Percentiles rank a stretch among this genome's conserved stretches.
phyloP scores from a whole-genome alignment of 92 coral and sea anemone species.

The Phenganax marumi region DNA sequence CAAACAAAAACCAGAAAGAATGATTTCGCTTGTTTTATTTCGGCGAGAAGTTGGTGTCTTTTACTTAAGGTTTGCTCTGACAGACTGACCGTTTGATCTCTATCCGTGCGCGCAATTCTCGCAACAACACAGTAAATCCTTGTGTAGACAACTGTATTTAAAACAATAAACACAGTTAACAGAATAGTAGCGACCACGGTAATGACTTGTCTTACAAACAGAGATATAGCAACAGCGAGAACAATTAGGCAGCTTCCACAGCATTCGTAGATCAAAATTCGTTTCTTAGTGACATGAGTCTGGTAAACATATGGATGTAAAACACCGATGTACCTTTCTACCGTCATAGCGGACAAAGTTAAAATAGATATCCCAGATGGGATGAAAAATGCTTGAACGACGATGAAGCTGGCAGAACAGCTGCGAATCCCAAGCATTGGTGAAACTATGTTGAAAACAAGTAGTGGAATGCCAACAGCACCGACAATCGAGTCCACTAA shows the following conservation, averaged over 20 bases:
- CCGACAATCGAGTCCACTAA: slow-evolving; percentile 7
- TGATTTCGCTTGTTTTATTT: slow-evolving; percentile 15
- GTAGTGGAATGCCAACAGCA: neutral
- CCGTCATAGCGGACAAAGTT: slow-evolving; percentile 13
- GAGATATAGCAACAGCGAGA: neutral
- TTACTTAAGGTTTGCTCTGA: neutral
- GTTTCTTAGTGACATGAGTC: neutral
- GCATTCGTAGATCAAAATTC: slow-evolving; percentile 18
- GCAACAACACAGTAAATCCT: neutral
- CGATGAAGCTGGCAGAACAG: neutral
- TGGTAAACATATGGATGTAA: slow-evolving; percentile 17
- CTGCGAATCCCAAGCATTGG: neutral
- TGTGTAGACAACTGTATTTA: slow-evolving; percentile 7
- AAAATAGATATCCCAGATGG: neutral
- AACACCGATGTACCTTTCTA: slow-evolving; percentile 5
- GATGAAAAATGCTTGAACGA: neutral
- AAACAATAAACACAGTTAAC: neutral
- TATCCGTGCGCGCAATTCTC: slow-evolving; percentile 5
- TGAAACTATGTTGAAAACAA: neutral
- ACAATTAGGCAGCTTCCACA: neutral
- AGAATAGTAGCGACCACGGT: neutral
- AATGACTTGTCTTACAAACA: neutral
- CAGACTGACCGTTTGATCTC: neutral
- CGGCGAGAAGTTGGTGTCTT: neutral
- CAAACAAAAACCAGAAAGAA: slow-evolving; percentile 15